These are phyloP conservation scores for Chionodraco myersi DNA, from an alignment of 2,113 vertebrate species.

Conservation along the genomic window DNA sequence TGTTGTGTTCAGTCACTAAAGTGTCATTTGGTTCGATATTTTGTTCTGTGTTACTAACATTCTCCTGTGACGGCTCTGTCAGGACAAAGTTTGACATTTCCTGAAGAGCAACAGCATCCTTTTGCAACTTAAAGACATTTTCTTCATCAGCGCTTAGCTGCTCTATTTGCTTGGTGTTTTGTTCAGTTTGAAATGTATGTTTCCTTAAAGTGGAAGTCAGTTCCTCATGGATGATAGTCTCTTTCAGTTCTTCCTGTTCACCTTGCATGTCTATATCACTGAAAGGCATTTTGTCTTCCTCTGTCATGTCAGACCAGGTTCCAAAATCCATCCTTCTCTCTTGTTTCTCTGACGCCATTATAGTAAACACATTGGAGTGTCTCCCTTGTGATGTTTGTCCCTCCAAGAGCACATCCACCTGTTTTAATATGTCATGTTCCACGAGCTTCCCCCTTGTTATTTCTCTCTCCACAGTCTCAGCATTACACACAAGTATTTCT, in stretches of 20 bases:
- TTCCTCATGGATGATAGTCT: not conserved
- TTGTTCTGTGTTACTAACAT: not conserved
- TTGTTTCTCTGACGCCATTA: not conserved
- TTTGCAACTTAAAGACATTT: not conserved
- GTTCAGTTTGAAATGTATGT: not conserved
- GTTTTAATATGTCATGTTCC: not conserved
- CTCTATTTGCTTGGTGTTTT: not conserved
- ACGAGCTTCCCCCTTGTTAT: not conserved
- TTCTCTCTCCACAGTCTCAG: conserved; percentile 11
- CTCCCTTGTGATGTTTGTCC: conserved; percentile 2
- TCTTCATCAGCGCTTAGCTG: not conserved
- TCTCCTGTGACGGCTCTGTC: not conserved
- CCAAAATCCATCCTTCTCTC: not conserved
- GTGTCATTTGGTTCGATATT: not conserved
- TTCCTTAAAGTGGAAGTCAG: not conserved
- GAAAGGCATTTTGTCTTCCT: conserved; percentile 7
- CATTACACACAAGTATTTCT: not conserved
- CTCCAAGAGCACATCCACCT: conserved; percentile 14
- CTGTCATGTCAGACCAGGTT: not conserved
- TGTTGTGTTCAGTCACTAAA: conserved; percentile 5
- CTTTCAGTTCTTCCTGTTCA: not conserved
- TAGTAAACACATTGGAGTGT: not conserved
- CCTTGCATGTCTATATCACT: not conserved
- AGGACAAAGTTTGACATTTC: not conserved
- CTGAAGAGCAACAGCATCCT: not conserved